These are phyloP conservation scores for Spermophilus dauricus DNA, from an alignment of 2,113 vertebrate genomes.

Conservation along the genomic window DNA sequence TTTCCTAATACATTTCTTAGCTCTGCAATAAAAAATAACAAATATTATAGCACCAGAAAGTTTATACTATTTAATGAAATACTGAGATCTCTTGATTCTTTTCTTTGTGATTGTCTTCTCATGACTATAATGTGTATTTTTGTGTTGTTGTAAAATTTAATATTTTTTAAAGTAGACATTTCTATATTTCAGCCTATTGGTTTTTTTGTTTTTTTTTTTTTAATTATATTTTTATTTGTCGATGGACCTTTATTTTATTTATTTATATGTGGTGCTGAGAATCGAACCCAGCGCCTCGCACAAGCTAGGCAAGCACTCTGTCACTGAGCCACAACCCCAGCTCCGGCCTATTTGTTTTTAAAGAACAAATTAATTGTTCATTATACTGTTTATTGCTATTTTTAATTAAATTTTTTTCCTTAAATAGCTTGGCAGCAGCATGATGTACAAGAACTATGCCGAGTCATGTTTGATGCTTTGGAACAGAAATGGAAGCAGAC, in stretches of 20 bases:
- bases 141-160: slow-evolving; percentile 47
- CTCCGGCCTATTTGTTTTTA: slow-evolving; percentile 24
- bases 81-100: background rate
- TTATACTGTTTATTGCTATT: slow-evolving; percentile 46
- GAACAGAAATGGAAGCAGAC: slow-evolving; percentile 99
- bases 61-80: slow-evolving; percentile 34
- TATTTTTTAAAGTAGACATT: slow-evolving; percentile 46
- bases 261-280: no score
- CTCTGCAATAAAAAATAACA: slow-evolving; percentile 17
- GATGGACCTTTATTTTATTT: no score
- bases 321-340: no score
- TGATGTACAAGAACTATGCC: slow-evolving; percentile 99
- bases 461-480: slow-evolving; percentile 99
- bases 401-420: slow-evolving; percentile 82
- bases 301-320: no score
- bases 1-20: slow-evolving; percentile 31
- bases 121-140: slow-evolving; percentile 10
- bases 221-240: no score
- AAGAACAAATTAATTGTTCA: slow-evolving; percentile 48
- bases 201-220: background rate
- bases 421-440: slow-evolving; percentile 98
- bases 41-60: slow-evolving; percentile 22
- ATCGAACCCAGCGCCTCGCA: no score
- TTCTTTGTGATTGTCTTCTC: background rate
- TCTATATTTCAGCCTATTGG: background rate